Base-by-base conservation (phyloP, 2,113 vertebrate genomes). In the Ahaetulla prasina region DNA sequence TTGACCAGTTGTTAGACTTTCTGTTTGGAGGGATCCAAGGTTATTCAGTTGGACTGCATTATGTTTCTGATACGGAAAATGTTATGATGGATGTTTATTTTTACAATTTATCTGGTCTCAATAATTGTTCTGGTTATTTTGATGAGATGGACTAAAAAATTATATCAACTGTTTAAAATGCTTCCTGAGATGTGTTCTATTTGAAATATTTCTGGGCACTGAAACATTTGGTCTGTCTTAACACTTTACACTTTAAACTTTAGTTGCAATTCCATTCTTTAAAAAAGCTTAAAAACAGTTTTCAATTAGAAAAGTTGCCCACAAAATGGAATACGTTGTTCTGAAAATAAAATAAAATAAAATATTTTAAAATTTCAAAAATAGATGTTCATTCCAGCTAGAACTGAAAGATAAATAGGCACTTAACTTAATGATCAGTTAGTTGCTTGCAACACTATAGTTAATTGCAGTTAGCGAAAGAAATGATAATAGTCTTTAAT, bases 371-470 rank as follows among this genome's bases (percentile, higher is more conserved):
- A 74, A 91, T 94, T 87, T 30, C 47, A 89, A 88, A 92, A 55
- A 52, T 80, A 92, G 90, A 89, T 95, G 43, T 45, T 60, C 90
- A 85, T 1, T 20, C 93, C 74, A 87, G 88, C 92, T 94, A 68
- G n/a, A 87, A 85, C 53, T 93, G 90, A 89, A 95, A 96, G 92
- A 88, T 91, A 93, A 94, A 92, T 60, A 93, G 52, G 92, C 89
- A 89, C 35, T 95, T 95, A 93, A 74, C 6, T 16, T 93, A 93
- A 94, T 87, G 74, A 93, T 89, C 30, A 54, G 92, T 95, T 95
- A 74, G 92, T 95, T 95, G 84, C 25, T 54, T 92, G 63, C 47
- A 94, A 49, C 39, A 86, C 45, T 94, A 53, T 20, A 93, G 45
- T 68, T 94, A 89, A 92, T 90, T 91, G 63, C 85, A 91, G 16